phyloP scores from a whole-genome alignment of 2,888 invertebrate species.

The Apamea sordens region DNA sequence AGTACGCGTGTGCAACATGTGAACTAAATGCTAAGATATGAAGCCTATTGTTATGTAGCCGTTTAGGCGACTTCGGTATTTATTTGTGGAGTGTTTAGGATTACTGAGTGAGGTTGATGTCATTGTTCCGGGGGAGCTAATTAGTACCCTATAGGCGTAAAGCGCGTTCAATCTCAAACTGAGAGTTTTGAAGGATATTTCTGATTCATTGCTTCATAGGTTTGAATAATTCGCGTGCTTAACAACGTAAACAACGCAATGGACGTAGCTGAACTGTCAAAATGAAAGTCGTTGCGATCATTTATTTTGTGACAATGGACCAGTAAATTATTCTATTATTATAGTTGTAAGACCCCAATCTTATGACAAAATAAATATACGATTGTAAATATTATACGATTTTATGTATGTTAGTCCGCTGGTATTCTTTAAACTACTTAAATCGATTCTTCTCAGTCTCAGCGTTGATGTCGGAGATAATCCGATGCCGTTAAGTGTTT shows the following conservation, averaged over 20 bases:
- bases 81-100: constrained; percentile 34
- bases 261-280: neutral
- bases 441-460: too few relatives aligned
- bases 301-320: neutral
- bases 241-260: neutral
- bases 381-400: neutral
- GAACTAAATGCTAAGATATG: constrained; percentile 55
- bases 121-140: constrained; percentile 52
- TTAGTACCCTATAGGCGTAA: neutral
- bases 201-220: neutral
- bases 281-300: neutral
- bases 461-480: neutral
- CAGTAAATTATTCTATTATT: too few relatives aligned
- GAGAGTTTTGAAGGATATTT: neutral
- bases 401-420: neutral
- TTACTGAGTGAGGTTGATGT: constrained; percentile 58
- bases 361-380: neutral
- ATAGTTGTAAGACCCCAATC: too few relatives aligned
- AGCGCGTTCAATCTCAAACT: neutral
- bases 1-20: constrained; percentile 63
- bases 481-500: neutral
- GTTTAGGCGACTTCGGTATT: constrained; percentile 32
- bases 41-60: constrained; percentile 50
- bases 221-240: neutral
- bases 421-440: constrained; percentile 26